Percentiles rank a stretch among this genome's conserved stretches.
phyloP scores from a whole-genome alignment of 1,140 invertebrate species.

The Drosophila melanica region DNA sequence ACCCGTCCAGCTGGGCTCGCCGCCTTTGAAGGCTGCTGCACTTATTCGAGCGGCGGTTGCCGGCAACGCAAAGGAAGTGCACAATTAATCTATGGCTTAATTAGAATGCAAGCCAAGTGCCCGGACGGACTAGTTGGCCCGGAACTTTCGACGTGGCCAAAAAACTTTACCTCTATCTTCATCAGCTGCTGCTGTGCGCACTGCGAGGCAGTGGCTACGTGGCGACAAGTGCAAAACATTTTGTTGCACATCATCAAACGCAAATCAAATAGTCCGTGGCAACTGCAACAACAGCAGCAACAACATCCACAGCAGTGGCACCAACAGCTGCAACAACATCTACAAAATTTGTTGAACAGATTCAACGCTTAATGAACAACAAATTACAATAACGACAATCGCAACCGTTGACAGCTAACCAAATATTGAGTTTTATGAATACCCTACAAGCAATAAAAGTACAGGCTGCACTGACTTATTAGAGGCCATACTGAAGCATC shows the following conservation, averaged over 20 bases:
- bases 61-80: conserved; percentile 40
- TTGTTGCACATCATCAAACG: conserved; percentile 44
- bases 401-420: conserved; percentile 16
- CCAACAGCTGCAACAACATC: too few species aligned
- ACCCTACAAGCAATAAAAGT: not conserved
- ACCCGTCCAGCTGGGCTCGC: not conserved
- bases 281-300: conserved; percentile 16
- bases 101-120: conserved; percentile 50
- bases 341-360: not conserved
- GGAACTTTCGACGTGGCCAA: conserved; percentile 24
- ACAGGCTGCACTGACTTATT: not conserved
- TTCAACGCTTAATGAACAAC: conserved; percentile 19
- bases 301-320: not conserved
- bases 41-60: conserved; percentile 36
- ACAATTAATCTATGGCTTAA: conserved; percentile 55
- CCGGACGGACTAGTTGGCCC: conserved; percentile 17
- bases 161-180: conserved; percentile 20
- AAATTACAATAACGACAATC: conserved; percentile 1
- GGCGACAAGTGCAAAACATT: conserved; percentile 28
- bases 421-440: conserved; percentile 35
- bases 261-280: conserved; percentile 36
- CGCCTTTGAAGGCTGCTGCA: conserved; percentile 26
- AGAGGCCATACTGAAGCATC: too few species aligned
- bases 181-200: not conserved
- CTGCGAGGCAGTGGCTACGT: not conserved